Conservation (phyloP, 1,140 invertebrate genomes). For the Melipona quadrifasciata region DNA sequence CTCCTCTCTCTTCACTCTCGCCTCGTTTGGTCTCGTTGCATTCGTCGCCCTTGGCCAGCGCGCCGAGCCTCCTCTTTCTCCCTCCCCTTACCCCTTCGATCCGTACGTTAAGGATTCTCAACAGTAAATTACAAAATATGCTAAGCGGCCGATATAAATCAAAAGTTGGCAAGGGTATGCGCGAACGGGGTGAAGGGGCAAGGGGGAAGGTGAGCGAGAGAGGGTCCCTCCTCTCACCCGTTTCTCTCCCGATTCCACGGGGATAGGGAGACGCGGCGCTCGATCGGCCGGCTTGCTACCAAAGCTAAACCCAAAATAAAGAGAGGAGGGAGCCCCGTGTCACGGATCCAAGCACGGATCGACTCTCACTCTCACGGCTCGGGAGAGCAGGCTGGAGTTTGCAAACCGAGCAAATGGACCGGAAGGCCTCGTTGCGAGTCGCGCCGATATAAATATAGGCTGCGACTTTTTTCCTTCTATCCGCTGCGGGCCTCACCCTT, state of each 20-base stretch:
- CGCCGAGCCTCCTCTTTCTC: background rate
- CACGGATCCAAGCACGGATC: conserved; percentile 59
- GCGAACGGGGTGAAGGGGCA: too few relatives aligned
- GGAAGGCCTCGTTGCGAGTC: conserved; percentile 63
- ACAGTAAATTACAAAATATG: conserved; percentile 80
- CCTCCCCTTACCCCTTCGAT: background rate
- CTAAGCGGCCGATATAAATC: conserved; percentile 81
- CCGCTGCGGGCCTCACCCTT: too few relatives aligned
- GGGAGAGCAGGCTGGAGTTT: conserved; percentile 69
- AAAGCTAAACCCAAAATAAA: conserved; percentile 61
- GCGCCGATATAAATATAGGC: conserved; percentile 54
- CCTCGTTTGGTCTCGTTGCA: background rate
- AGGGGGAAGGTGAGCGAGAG: conserved; percentile 4
- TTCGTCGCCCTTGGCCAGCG: conserved; percentile 24
- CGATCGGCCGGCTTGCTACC: conserved; percentile 20
- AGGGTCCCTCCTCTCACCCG: conserved; percentile 15
- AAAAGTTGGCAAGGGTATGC: conserved; percentile 73
- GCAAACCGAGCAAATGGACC: conserved; percentile 80
- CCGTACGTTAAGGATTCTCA: conserved; percentile 80
- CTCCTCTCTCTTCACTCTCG: conserved; percentile 24
- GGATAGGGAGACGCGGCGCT: conserved; percentile 24
- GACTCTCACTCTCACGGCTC: conserved; percentile 51
- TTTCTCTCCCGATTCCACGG: conserved; percentile 20
- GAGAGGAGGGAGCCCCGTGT: conserved; percentile 55
- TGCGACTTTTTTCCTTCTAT: background rate